Evolutionary conservation across 2,888 invertebrate species (phyloP).

Genomic region (Eupithecia exiguata): DNA sequence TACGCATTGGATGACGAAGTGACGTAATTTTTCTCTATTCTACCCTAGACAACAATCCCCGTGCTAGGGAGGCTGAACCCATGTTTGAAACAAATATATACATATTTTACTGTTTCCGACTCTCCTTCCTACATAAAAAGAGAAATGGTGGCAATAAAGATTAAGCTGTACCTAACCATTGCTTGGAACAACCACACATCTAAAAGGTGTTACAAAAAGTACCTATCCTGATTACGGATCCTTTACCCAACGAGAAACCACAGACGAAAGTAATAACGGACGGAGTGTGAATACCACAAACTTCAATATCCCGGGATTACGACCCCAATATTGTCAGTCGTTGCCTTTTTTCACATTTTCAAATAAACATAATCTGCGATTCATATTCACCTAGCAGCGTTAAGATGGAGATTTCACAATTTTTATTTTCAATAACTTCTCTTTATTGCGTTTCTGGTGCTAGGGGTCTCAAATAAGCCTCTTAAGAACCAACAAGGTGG

Average conservation of each 20-base stretch:
- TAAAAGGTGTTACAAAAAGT: conserved; percentile 1
- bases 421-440: conserved; percentile 33
- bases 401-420: conserved; percentile 51
- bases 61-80: too few relatives aligned
- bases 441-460: conserved; percentile 15
- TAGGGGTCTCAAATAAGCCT: neutral
- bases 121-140: neutral
- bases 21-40: too few relatives aligned
- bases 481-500: neutral
- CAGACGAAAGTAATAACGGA: conserved; percentile 63
- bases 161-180: conserved; percentile 1
- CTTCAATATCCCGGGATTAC: conserved; percentile 80
- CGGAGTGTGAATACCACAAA: conserved; percentile 60
- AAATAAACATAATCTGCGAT: conserved; percentile 72
- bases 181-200: neutral
- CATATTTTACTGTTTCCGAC: neutral
- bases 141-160: neutral
- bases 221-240: conserved; percentile 4
- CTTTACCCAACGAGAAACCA: conserved; percentile 48
- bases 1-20: too few relatives aligned
- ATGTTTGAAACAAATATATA: too few relatives aligned
- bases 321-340: conserved; percentile 73
- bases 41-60: too few relatives aligned
- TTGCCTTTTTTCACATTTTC: conserved; percentile 67
- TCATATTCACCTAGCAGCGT: conserved; percentile 64